Evolutionary conservation across 2,888 invertebrate genomes (phyloP), one percentile per base, ranked within the genome.

Genomic region (Psylliodes chrysocephalus): DNA sequence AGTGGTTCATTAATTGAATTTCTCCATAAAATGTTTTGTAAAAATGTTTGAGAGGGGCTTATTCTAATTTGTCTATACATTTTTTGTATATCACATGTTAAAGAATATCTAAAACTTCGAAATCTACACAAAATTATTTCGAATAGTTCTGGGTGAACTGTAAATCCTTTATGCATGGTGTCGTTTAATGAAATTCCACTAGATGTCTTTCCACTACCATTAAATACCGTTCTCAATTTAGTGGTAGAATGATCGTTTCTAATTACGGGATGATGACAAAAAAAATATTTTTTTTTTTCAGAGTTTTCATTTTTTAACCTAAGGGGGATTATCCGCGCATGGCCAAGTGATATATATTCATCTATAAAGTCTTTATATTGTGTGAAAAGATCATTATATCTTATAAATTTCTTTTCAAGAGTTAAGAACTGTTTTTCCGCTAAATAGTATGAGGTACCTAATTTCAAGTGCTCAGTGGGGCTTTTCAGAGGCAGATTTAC

Each of bases 151-250:
- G 35, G 52, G n/a, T 52, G 35, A 18, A 52, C 52, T 42, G 42
- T 15, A 33, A 35, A 52, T 17, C 60, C 47, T 47, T 53, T 60
- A 4, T 46, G 47, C 25, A 60, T 35, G 14, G 42, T 35, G 22
- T 60, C 53, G 28, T 53, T 53, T 46, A 53, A 53, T 7, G 60
- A 44, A 60, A 46, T 15, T n/a, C 60, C 78, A 65, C 22, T 60
- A 17, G 46, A 46, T 18, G 63, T 57, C 25, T 63, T 59, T 14
- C 35, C 30, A 10, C 42, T 54, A 4, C 18, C 60, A 56, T 64
- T 60, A 30, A 42, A 14, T 42, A 7, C n/a, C n/a, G n/a, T n/a
- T n/a, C n/a, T n/a, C n/a, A n/a, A n/a, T n/a, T n/a, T n/a, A n/a
- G n/a, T n/a, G n/a, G n/a, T n/a, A n/a, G n/a, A n/a, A n/a, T n/a